Percentiles rank a stretch among this genome's conserved stretches.
phyloP scores from a whole-genome alignment of 2,888 invertebrate genomes.

The Apantesis nais region DNA sequence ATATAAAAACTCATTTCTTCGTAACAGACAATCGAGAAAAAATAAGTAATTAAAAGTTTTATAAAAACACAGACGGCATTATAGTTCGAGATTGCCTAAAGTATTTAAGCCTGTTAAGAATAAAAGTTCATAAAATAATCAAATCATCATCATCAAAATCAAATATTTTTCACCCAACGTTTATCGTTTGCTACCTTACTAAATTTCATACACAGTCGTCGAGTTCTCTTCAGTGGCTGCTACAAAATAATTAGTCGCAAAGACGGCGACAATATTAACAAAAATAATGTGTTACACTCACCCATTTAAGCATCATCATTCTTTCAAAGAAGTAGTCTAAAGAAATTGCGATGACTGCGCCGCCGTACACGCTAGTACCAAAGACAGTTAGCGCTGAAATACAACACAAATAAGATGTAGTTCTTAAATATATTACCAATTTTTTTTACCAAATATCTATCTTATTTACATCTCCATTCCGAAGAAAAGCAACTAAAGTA shows the following conservation, averaged over 20 bases:
- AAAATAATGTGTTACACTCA: constrained; percentile 47
- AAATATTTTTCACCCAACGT: not conserved
- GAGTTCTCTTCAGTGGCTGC: not conserved
- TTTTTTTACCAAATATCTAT: not conserved
- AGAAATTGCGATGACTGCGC: constrained; percentile 89
- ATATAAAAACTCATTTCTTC: not conserved
- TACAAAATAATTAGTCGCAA: not conserved
- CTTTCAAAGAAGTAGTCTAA: constrained; percentile 92
- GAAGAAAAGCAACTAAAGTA: not conserved
- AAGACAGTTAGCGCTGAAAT: constrained; percentile 88
- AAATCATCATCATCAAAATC: too few species aligned
- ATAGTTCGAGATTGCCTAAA: not conserved
- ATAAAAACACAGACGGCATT: not conserved
- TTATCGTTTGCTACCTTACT: not conserved
- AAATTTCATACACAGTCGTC: too few species aligned
- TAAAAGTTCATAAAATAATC: not conserved
- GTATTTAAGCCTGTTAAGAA: not conserved
- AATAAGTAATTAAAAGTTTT: not conserved
- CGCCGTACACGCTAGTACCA: constrained; percentile 91
- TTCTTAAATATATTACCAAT: not conserved
- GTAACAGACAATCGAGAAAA: not conserved
- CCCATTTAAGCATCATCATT: constrained; percentile 89
- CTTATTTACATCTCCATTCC: not conserved
- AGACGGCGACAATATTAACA: not conserved
- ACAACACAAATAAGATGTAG: not conserved